Conservation (phyloP, 2,888 invertebrate genomes). For the Lithophane semibrunnea region DNA sequence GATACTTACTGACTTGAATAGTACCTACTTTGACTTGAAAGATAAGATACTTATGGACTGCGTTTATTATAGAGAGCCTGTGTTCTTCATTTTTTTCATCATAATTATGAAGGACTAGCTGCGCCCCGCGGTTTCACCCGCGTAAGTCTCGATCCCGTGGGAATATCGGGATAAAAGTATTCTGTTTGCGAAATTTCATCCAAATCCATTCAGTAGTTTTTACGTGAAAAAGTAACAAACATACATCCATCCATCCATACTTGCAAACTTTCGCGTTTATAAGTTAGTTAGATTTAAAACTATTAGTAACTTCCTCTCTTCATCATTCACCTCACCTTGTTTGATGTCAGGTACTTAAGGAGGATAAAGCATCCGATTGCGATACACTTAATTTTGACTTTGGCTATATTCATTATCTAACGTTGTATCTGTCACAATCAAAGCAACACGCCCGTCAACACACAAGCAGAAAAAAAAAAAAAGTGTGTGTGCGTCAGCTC, state of each 20-base stretch:
- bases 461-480: not conserved
- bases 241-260: too few species aligned
- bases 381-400: not conserved
- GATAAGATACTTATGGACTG: not conserved
- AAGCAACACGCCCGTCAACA: not conserved
- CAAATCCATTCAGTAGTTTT: too few species aligned
- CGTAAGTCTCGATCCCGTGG: too few species aligned
- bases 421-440: not conserved
- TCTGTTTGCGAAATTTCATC: too few species aligned
- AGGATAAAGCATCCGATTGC: not conserved
- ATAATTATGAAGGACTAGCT: not conserved
- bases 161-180: too few species aligned
- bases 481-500: too few species aligned
- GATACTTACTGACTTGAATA: not conserved
- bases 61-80: not conserved
- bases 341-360: not conserved
- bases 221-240: too few species aligned
- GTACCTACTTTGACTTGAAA: not conserved
- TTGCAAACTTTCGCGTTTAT: too few species aligned
- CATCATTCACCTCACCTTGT: not conserved
- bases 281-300: not conserved
- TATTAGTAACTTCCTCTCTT: not conserved
- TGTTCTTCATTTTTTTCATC: not conserved
- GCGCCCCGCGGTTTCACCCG: too few species aligned
- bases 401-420: not conserved